A percentile compares a stretch with the other conserved stretches of the same genome.
phyloP scores from a whole-genome alignment of 2,888 invertebrate genomes.

The Aleiodes alternator region DNA sequence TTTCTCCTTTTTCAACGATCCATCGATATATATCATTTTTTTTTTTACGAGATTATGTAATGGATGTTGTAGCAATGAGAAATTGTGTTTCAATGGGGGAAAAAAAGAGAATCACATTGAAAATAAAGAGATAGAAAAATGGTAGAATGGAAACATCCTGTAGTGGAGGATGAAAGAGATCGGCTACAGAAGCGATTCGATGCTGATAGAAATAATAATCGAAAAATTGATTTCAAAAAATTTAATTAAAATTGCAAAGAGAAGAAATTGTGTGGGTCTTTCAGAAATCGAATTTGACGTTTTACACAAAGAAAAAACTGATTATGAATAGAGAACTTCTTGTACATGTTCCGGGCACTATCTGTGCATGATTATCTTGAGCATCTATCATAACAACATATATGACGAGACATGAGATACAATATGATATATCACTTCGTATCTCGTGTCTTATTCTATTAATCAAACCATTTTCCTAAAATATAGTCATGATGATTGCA shows the following conservation, averaged over 20 bases:
- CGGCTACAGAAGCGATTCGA: slow-evolving; percentile 9
- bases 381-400: too few species aligned
- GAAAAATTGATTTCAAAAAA: too few species aligned
- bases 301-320: too few species aligned
- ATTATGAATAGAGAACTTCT: too few species aligned
- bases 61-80: neutral
- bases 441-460: too few species aligned
- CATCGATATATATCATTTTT: neutral
- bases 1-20: neutral
- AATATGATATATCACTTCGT: too few species aligned
- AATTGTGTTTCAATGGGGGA: neutral
- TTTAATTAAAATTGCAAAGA: neutral
- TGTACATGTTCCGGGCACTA: too few species aligned
- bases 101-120: slow-evolving; percentile 8
- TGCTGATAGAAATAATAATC: slow-evolving; percentile 31
- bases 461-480: too few species aligned
- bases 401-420: too few species aligned
- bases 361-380: too few species aligned
- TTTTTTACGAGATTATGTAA: slow-evolving; percentile 26
- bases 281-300: too few species aligned
- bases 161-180: neutral
- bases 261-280: neutral
- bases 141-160: neutral
- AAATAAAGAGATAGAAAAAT: neutral
- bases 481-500: too few species aligned